Base-by-base conservation (phyloP, 64 coral and sea anemone species). In the Pocillopora damicornis region DNA sequence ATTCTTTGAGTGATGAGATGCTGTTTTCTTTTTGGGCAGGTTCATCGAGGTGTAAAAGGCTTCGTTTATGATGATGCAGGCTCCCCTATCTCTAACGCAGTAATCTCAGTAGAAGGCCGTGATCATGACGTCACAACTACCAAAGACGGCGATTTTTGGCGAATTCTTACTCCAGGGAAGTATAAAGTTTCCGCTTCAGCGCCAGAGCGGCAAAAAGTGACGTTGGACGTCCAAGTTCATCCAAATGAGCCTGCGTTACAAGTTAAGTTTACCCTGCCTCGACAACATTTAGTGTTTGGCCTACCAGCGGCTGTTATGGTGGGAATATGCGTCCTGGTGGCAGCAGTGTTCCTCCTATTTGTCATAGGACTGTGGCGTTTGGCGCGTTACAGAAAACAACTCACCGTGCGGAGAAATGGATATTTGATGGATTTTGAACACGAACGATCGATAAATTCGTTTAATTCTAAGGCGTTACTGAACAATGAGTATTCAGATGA, bases 401-500 rank as follows among this genome's bases (percentile, higher is more conserved):
- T 69, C 14, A 87, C 15, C 7, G 68, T 88, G 3, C 77, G 85
- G 87, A 66, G 97, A 23, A 89, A 89, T 51, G 97, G 93, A 12
- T 99, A 99, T 64, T 73, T 93, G 35, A 89, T 93, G 35, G 97
- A 99, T 22, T 99, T 95, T 18, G 93, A 99, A 20, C 76, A 92
- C 15, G 90, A 91, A 16, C 30, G 92, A 71, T 93, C 97, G 1
- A 35, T 99, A 18, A 93, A 99, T 59, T 99, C 97, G 0, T 99
- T 99, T 35, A 99, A 99, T 37, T 99, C 97, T 1, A 99, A 99
- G 77, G 93, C 97, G 37, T 79, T 99, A 75, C 84, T 99, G 26
- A 95, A 80, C 75, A 95, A 95, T 38, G 97, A 99, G 65, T 99
- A 99, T 74, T 95, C 93, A 35, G 97, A 99, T 66, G 97, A 99